These are phyloP conservation scores for Pharmacophagus antenor DNA, from an alignment of 2,888 invertebrate genomes.

Conservation along the genomic window DNA sequence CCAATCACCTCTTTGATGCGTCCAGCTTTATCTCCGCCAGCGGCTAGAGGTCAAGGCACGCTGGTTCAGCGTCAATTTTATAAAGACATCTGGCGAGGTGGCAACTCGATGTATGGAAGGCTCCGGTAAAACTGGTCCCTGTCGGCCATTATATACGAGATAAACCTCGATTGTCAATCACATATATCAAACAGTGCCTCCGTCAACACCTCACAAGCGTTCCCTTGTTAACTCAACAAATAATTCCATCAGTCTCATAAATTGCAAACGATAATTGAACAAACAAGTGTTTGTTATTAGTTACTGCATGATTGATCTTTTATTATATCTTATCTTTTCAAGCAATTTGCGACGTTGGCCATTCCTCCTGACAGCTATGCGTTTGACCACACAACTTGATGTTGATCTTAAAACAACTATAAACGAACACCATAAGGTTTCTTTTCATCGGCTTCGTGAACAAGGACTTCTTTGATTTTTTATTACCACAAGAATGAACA, in stretches of 20 bases:
- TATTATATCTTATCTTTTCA: conserved; percentile 28
- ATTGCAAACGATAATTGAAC: conserved; percentile 40
- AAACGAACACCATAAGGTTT: not conserved
- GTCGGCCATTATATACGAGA: conserved; percentile 27
- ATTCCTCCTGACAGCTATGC: conserved; percentile 29
- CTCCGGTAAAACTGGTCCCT: conserved; percentile 15
- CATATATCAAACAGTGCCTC: conserved; percentile 33
- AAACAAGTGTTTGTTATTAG: conserved; percentile 48
- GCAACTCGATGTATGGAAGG: not conserved
- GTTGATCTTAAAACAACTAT: not conserved
- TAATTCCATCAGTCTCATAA: conserved; percentile 35
- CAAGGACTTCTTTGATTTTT: not conserved
- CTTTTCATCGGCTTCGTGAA: not conserved
- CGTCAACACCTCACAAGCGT: conserved; percentile 38
- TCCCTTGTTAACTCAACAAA: conserved; percentile 37
- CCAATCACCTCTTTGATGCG: conserved; percentile 16
- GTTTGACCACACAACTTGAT: conserved; percentile 19
- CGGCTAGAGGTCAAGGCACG: conserved; percentile 22
- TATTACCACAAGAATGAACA: too few relatives aligned
- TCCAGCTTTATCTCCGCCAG: conserved; percentile 23
- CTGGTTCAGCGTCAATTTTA: conserved; percentile 28
- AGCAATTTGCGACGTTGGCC: conserved; percentile 16
- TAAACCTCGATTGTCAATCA: conserved; percentile 37
- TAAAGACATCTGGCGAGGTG: not conserved
- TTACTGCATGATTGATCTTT: conserved; percentile 47